Conservation (phyloP, 2,797 vertebrate genomes). For the Enteromius anoplus region DNA sequence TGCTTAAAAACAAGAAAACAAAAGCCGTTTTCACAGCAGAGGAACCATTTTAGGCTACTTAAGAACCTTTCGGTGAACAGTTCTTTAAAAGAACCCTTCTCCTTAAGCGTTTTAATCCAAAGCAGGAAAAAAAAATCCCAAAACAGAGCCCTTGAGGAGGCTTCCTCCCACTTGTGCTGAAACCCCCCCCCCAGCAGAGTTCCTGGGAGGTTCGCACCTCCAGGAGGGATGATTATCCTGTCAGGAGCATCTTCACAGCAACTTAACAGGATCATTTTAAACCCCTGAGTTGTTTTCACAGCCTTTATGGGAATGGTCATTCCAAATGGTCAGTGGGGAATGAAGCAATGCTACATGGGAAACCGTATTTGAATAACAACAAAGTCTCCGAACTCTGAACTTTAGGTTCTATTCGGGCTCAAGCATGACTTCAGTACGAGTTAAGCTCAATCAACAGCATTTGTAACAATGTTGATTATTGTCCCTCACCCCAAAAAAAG, state of each 20-base stretch:
- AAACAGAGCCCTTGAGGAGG: not conserved
- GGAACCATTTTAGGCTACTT: not conserved
- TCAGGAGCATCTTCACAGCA: slow-evolving; percentile 69
- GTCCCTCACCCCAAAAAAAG: too few relatives aligned
- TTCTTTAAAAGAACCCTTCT: not conserved
- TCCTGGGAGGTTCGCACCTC: slow-evolving; percentile 74
- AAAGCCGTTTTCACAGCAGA: not conserved
- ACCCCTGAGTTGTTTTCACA: slow-evolving; percentile 68
- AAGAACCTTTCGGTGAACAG: not conserved
- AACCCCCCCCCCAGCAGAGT: slow-evolving; percentile 53
- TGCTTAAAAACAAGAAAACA: not conserved
- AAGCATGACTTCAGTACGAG: not conserved
- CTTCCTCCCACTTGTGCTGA: slow-evolving; percentile 10
- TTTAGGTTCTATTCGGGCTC: slow-evolving; percentile 32
- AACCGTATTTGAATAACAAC: slow-evolving; percentile 45
- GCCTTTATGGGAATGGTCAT: slow-evolving; percentile 57
- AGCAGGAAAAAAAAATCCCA: not conserved
- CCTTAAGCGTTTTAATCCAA: not conserved
- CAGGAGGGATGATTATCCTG: slow-evolving; percentile 69
- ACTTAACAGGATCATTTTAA: slow-evolving; percentile 62
- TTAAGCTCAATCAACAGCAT: not conserved
- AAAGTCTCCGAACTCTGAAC: slow-evolving; percentile 59
- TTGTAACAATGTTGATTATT: not conserved
- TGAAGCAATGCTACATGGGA: slow-evolving; percentile 50
- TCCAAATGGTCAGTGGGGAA: slow-evolving; percentile 65